phyloP scores from a whole-genome alignment of 2,797 vertebrate species.

The Morelia viridis region DNA sequence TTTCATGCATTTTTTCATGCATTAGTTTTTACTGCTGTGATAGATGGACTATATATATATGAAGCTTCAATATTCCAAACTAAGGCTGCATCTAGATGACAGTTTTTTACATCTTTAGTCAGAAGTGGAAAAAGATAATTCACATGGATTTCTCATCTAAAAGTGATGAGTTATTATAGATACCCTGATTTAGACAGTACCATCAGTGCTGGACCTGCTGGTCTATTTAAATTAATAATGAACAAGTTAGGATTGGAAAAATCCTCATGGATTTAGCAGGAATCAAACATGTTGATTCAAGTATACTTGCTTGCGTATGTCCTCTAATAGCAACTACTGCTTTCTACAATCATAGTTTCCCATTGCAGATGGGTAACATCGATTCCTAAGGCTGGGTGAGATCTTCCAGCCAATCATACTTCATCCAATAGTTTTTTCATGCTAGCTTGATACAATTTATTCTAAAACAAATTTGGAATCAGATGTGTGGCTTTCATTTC shows the following conservation, averaged over 20 bases:
- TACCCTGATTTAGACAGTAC: not conserved
- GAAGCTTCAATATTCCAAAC: rapidly evolving
- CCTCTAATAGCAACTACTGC: not conserved
- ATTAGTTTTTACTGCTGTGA: not conserved
- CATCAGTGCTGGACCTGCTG: not conserved
- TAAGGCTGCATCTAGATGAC: not conserved
- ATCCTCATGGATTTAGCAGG: not conserved
- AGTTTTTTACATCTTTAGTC: not conserved
- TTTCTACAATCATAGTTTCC: not conserved
- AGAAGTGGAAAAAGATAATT: not conserved
- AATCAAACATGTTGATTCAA: not conserved
- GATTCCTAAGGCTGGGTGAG: not conserved
- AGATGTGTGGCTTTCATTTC: not conserved
- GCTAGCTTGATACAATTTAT: not conserved
- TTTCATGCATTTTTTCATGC: not conserved
- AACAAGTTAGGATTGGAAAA: not conserved
- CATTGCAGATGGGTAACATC: not conserved
- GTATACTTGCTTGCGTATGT: not conserved
- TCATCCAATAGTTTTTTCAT: not conserved
- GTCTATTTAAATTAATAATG: not conserved
- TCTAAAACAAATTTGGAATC: not conserved
- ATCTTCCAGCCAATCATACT: not conserved
- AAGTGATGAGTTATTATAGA: not conserved
- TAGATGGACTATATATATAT: rapidly evolving
- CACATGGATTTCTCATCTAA: not conserved